Conservation (phyloP, 2,888 invertebrate species). For the Mayetiola destructor region DNA sequence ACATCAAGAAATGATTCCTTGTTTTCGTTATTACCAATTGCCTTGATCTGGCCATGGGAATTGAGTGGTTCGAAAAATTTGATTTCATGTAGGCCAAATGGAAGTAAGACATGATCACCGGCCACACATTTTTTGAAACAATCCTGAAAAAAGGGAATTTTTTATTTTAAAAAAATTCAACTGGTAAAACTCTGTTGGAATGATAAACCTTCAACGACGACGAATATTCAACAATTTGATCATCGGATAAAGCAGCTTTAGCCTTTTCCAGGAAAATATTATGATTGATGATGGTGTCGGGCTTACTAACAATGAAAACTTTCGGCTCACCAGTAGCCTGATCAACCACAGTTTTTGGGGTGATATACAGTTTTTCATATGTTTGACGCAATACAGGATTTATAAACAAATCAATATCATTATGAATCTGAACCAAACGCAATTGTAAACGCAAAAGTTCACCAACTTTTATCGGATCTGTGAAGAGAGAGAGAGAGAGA, state of each 20-base stretch:
- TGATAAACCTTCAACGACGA: constrained; percentile 27
- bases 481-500: constrained; percentile 14
- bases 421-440: constrained; percentile 41
- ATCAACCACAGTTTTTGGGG: constrained; percentile 17
- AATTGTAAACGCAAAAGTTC: constrained; percentile 41
- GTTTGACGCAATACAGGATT: constrained; percentile 43
- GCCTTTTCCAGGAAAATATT: constrained; percentile 35
- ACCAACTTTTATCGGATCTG: constrained; percentile 32
- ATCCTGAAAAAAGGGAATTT: constrained; percentile 20
- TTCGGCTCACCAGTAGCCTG: constrained; percentile 18
- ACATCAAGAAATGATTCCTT: constrained; percentile 19
- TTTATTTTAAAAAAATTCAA: background rate
- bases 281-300: constrained; percentile 36
- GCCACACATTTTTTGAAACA: constrained; percentile 28
- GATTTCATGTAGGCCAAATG: constrained; percentile 38
- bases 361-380: constrained; percentile 21
- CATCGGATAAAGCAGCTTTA: constrained; percentile 29
- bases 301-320: constrained; percentile 32
- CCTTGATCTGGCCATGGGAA: constrained; percentile 35
- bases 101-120: constrained; percentile 38
- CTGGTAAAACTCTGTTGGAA: background rate
- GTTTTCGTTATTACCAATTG: constrained; percentile 25
- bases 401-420: constrained; percentile 44
- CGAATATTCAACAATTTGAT: constrained; percentile 34
- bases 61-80: constrained; percentile 39